These are phyloP conservation scores for Andrena bicolor DNA, from an alignment of 2,888 invertebrate genomes.

Conservation along the genomic window DNA sequence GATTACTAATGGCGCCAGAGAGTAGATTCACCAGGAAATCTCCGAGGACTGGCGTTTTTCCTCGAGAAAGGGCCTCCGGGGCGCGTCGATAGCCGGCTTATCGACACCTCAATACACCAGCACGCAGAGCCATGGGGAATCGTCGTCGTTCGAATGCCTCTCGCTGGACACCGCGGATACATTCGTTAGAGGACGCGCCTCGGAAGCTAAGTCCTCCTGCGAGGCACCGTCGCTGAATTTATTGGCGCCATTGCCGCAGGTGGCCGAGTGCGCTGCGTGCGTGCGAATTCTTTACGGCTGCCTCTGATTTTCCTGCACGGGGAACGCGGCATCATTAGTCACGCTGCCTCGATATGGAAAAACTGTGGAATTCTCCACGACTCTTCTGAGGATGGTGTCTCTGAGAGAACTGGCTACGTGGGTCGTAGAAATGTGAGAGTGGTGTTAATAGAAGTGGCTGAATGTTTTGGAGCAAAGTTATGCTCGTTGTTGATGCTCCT, in stretches of 20 bases:
- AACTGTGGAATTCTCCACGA: not conserved
- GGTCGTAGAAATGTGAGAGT: no score
- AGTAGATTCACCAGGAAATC: constrained; percentile 32
- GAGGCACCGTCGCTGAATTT: constrained; percentile 53
- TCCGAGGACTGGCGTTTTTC: constrained; percentile 14
- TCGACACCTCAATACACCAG: constrained; percentile 41
- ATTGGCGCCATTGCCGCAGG: constrained; percentile 58
- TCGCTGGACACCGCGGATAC: constrained; percentile 26
- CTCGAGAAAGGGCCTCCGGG: not conserved
- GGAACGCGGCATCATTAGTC: constrained; percentile 37
- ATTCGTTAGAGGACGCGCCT: constrained; percentile 48
- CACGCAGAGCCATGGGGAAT: constrained; percentile 15
- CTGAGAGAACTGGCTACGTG: not conserved
- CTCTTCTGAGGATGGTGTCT: not conserved
- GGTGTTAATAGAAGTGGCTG: no score
- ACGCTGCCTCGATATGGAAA: constrained; percentile 17
- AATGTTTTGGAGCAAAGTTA: no score
- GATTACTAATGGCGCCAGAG: constrained; percentile 31
- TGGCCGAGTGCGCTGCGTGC: constrained; percentile 58
- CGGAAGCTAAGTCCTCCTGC: constrained; percentile 47
- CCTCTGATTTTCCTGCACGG: constrained; percentile 47
- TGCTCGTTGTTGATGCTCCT: no score
- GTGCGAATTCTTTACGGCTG: constrained; percentile 54
- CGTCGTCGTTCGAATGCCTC: constrained; percentile 31
- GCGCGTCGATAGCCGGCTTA: constrained; percentile 42